Conservation (phyloP, 2,113 vertebrate genomes). For the Leptodactylus fuscus region DNA sequence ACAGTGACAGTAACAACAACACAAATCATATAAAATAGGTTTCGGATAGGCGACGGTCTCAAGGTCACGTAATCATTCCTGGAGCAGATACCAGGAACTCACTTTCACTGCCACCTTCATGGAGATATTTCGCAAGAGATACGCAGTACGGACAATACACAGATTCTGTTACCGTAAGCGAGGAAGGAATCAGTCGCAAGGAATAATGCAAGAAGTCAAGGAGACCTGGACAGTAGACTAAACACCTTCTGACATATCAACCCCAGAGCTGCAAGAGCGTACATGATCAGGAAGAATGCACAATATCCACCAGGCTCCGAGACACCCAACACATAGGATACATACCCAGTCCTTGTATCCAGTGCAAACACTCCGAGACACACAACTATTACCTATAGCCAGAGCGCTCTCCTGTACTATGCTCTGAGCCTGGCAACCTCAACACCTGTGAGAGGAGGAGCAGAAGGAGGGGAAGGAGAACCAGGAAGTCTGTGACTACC, state of each 20-base stretch:
- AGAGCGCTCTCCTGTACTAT: constrained; percentile 14
- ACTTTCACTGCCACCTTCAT: background rate
- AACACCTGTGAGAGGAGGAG: constrained; percentile 52
- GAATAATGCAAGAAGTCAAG: background rate
- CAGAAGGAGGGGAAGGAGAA: constrained; percentile 11
- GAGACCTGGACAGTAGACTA: background rate
- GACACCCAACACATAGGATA: background rate
- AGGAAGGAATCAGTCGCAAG: background rate
- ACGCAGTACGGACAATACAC: too few relatives aligned
- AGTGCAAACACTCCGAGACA: background rate
- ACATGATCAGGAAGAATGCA: constrained; percentile 7
- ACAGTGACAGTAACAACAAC: background rate
- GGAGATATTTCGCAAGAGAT: constrained; percentile 5
- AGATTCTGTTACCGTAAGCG: background rate
- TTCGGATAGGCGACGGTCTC: constrained; percentile 18
- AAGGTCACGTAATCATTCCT: constrained; percentile 43
- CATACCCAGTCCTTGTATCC: background rate
- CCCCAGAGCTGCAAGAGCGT: background rate
- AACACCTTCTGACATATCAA: background rate
- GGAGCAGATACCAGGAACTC: background rate
- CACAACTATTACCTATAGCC: constrained; percentile 24
- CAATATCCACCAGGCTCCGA: background rate
- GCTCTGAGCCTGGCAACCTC: constrained; percentile 29
- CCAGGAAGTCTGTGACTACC: constrained; percentile 37
- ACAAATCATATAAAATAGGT: background rate